Conservation (phyloP, 2,888 invertebrate species). For the Microplitis manilae region DNA sequence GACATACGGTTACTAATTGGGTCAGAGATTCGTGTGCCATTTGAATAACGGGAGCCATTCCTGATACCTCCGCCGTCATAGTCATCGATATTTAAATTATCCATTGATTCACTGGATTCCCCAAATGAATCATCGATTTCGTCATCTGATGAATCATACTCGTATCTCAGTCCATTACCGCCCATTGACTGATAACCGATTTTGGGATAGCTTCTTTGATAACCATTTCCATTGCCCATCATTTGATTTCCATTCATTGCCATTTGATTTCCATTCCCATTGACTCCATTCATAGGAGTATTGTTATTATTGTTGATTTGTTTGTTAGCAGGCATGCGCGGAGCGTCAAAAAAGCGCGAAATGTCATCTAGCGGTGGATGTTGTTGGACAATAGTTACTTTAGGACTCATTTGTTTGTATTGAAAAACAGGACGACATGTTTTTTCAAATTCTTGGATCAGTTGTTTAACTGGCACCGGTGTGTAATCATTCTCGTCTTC, state of each 20-base stretch:
- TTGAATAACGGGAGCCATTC: slow-evolving; percentile 39
- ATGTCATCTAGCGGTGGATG: slow-evolving; percentile 62
- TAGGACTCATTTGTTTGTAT: slow-evolving; percentile 73
- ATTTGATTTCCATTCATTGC: slow-evolving; percentile 10
- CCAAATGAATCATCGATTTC: slow-evolving; percentile 51
- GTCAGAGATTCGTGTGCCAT: slow-evolving; percentile 41
- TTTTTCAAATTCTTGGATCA: slow-evolving; percentile 78
- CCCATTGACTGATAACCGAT: slow-evolving; percentile 18
- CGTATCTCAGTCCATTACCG: slow-evolving; percentile 39
- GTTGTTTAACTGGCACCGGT: slow-evolving; percentile 70
- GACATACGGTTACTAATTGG: slow-evolving; percentile 15
- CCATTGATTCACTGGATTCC: slow-evolving; percentile 47
- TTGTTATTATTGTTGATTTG: neutral
- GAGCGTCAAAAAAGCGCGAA: slow-evolving; percentile 65
- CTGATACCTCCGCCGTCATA: slow-evolving; percentile 32
- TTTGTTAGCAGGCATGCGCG: slow-evolving; percentile 28
- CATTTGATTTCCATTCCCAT: too few species aligned
- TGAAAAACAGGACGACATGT: slow-evolving; percentile 75
- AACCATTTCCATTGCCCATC: slow-evolving; percentile 42
- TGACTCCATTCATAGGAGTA: neutral
- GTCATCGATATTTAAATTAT: slow-evolving; percentile 45
- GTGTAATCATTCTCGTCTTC: slow-evolving; percentile 63
- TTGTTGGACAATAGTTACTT: slow-evolving; percentile 60
- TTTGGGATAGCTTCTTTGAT: slow-evolving; percentile 26
- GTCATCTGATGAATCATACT: slow-evolving; percentile 51